Conservation (phyloP, 2,797 vertebrate genomes). For the Channallabes apus region DNA sequence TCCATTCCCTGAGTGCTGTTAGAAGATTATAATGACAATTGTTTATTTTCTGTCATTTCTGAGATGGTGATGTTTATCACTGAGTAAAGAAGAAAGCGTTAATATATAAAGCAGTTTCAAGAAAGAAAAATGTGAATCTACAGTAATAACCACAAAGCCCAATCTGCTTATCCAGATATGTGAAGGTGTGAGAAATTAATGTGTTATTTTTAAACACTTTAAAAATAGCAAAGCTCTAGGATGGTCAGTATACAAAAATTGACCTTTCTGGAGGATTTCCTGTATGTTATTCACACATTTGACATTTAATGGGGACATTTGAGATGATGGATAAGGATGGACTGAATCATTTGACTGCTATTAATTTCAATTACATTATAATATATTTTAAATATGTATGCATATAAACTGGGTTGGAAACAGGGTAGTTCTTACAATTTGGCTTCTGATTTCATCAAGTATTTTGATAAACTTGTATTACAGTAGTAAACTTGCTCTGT, state of each 20-base stretch:
- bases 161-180: neutral
- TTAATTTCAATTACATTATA: neutral
- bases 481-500: too few species aligned
- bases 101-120: neutral
- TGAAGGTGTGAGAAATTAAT: neutral
- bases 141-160: neutral
- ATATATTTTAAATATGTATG: neutral
- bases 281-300: neutral
- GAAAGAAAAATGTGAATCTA: too few species aligned
- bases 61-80: neutral
- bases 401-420: too few species aligned
- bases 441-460: too few species aligned
- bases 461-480: too few species aligned
- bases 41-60: neutral
- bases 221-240: neutral
- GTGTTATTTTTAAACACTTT: neutral
- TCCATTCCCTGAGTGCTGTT: neutral
- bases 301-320: too few species aligned
- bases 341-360: neutral
- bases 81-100: neutral
- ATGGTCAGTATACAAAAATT: neutral
- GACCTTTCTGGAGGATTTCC: neutral
- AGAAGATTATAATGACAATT: neutral
- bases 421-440: too few species aligned
- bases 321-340: neutral